phyloP scores from a whole-genome alignment of 2,797 vertebrate species.

The Leptoclinus maculatus region DNA sequence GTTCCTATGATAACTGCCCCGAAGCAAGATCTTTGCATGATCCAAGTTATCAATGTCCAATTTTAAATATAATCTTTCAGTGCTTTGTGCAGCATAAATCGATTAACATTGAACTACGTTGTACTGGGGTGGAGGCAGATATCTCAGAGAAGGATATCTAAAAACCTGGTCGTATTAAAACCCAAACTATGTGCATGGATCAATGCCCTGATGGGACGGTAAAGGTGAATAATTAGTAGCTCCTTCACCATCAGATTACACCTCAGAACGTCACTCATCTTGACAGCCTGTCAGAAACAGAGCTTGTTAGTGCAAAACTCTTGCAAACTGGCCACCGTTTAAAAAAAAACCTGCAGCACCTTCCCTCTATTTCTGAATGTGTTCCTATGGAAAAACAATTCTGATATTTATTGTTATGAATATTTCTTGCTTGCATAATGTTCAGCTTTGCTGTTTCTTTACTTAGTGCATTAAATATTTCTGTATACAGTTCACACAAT shows the following conservation, averaged over 20 bases:
- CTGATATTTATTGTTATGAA: not conserved
- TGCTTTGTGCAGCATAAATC: not conserved
- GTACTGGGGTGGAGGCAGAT: not conserved
- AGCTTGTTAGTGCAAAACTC: not conserved
- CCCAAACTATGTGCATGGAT: not conserved
- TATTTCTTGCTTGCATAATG: not conserved
- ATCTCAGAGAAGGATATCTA: not conserved
- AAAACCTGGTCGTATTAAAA: not conserved
- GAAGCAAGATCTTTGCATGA: not conserved
- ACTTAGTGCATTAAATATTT: not conserved
- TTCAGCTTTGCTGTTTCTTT: not conserved
- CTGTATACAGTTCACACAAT: not conserved
- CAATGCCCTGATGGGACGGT: not conserved
- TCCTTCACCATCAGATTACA: too few species aligned
- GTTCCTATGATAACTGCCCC: not conserved
- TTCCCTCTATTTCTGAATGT: not conserved
- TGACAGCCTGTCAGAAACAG: slow-evolving; percentile 12
- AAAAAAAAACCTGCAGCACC: not conserved
- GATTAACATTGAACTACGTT: not conserved
- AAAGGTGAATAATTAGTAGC: too few species aligned
- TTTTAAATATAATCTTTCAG: not conserved
- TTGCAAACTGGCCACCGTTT: not conserved
- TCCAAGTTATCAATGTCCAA: not conserved
- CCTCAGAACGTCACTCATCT: not conserved
- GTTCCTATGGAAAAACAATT: not conserved